Evolutionary conservation across 1,140 invertebrate species (phyloP).

Genomic region (Diorhabda elongata): DNA sequence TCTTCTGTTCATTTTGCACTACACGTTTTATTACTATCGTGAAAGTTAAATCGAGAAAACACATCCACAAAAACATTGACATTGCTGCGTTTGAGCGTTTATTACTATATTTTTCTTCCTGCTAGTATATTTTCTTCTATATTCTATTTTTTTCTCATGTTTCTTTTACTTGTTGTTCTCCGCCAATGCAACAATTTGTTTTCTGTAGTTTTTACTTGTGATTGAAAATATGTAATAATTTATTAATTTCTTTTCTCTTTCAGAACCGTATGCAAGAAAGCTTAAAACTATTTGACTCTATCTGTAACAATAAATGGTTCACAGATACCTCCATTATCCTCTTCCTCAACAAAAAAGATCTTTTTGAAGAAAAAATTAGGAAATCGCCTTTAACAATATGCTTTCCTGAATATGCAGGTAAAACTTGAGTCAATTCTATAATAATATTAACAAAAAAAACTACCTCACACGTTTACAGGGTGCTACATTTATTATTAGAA

Average conservation of each 20-base stretch:
- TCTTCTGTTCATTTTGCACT: no score
- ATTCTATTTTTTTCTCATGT: no score
- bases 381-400: slow-evolving; percentile 91
- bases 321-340: slow-evolving; percentile 96
- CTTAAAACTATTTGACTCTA: slow-evolving; percentile 92
- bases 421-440: slow-evolving; percentile 9
- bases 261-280: slow-evolving; percentile 86
- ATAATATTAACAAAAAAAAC: not conserved
- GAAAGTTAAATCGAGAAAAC: no score
- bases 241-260: slow-evolving; percentile 27
- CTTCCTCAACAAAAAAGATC: slow-evolving; percentile 95
- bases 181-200: no score
- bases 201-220: no score
- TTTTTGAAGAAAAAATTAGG: slow-evolving; percentile 90
- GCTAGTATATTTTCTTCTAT: no score
- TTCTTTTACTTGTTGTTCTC: no score
- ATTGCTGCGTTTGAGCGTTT: no score
- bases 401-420: slow-evolving; percentile 90
- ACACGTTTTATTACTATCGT: no score
- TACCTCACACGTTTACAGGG: not conserved
- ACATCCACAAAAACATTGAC: no score
- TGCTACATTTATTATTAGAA: not conserved
- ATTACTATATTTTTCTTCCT: no score
- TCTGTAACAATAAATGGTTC: slow-evolving; percentile 98
- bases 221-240: no score